Evolutionary conservation across 2,797 vertebrate genomes (phyloP).

Genomic region (Kryptopterus vitreolus): DNA sequence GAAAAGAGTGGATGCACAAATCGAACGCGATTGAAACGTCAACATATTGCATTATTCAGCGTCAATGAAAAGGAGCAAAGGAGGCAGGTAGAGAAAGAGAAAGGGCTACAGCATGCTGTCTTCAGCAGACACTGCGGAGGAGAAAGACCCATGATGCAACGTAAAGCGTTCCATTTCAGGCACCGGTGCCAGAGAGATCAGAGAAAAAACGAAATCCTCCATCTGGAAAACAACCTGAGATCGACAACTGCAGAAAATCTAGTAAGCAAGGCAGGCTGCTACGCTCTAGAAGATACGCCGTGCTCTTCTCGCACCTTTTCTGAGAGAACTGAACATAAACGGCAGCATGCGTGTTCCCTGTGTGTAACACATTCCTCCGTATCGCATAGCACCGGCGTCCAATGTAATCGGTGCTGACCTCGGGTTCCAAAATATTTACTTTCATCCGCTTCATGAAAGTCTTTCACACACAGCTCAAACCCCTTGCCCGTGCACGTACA

Average conservation of each 20-base stretch:
- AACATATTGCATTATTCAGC: constrained; percentile 37
- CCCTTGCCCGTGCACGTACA: neutral
- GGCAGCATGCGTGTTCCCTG: neutral
- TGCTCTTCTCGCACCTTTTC: constrained; percentile 42
- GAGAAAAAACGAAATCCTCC: constrained; percentile 46
- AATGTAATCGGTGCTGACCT: constrained; percentile 30
- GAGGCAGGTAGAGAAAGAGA: neutral
- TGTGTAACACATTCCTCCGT: constrained; percentile 17
- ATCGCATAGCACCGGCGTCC: constrained; percentile 2
- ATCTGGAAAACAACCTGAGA: constrained; percentile 50
- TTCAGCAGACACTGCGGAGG: constrained; percentile 20
- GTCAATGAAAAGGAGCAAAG: neutral
- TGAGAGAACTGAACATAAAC: constrained; percentile 27
- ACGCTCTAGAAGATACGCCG: constrained; percentile 51
- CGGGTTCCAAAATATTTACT: constrained; percentile 34
- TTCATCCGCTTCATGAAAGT: constrained; percentile 14
- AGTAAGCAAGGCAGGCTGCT: constrained; percentile 44
- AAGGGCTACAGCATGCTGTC: constrained; percentile 12
- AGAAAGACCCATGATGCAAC: constrained; percentile 46
- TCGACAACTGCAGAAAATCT: constrained; percentile 56
- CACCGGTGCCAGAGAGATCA: constrained; percentile 47
- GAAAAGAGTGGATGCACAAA: constrained; percentile 5
- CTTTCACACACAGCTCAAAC: neutral
- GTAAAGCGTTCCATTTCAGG: constrained; percentile 46
- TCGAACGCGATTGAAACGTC: constrained; percentile 38